Conservation (phyloP, 1,140 invertebrate species). For the Drosophila jambulina region DNA sequence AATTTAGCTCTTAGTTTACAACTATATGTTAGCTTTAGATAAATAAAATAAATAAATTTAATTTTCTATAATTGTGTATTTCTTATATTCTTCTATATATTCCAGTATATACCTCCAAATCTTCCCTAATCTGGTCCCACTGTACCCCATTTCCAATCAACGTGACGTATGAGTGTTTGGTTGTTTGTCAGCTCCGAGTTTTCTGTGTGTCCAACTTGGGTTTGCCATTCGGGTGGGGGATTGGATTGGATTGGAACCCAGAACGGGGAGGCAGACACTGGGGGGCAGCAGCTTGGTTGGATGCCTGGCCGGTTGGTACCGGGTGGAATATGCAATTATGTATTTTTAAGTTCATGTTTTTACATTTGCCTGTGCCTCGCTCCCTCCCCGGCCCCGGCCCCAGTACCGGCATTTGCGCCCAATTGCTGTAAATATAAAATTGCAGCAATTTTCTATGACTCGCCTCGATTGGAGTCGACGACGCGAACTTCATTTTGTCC, state of each 20-base stretch:
- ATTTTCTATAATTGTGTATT: too few species aligned
- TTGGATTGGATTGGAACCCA: slow-evolving; percentile 8
- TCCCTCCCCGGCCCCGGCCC: slow-evolving; percentile 16
- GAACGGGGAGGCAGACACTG: slow-evolving; percentile 16
- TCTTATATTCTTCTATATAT: too few species aligned
- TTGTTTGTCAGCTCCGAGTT: slow-evolving; percentile 72
- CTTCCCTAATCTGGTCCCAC: slow-evolving; percentile 14
- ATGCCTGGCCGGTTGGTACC: slow-evolving; percentile 31
- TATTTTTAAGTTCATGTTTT: slow-evolving; percentile 84
- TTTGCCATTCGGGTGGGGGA: slow-evolving; percentile 27
- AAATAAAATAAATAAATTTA: too few species aligned
- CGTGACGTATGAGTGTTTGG: slow-evolving; percentile 78
- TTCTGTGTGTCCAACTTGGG: slow-evolving; percentile 60
- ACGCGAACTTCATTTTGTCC: slow-evolving; percentile 55
- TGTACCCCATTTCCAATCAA: slow-evolving; percentile 67
- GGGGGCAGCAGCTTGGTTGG: slow-evolving; percentile 29
- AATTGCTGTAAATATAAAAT: slow-evolving; percentile 84
- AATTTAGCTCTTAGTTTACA: too few species aligned
- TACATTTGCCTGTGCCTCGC: slow-evolving; percentile 64
- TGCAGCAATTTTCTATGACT: slow-evolving; percentile 83
- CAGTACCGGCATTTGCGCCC: slow-evolving; percentile 68
- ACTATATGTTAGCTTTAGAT: too few species aligned
- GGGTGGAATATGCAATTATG: slow-evolving; percentile 81
- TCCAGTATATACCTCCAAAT: too few species aligned
- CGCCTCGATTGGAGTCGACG: slow-evolving; percentile 71